Evolutionary conservation across 2,888 invertebrate genomes (phyloP), one percentile per base, ranked within the genome.

Genomic region (Drosophila neonasuta): DNA sequence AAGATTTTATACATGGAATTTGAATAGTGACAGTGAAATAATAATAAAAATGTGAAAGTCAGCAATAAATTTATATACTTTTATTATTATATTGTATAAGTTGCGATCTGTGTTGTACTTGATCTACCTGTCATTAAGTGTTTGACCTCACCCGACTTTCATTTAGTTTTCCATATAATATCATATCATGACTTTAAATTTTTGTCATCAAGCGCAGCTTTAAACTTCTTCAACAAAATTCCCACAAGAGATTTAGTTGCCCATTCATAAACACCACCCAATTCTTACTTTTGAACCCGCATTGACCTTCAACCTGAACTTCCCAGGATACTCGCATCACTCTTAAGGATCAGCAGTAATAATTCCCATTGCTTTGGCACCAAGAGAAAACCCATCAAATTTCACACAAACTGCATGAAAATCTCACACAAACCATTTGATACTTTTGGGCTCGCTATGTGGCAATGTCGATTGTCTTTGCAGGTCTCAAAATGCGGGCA

Each of bases 401-500:
- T 71, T 49, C 63, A 49, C 17, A 60, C 41, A 67, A 84, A 83
- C 49, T 49, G 50, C 42, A 61, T 42, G 41, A 74, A 87, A 87
- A 79, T 77, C 74, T 71, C 68, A 54, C 52, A 66, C 50, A 51
- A 61, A 86, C 80, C 74, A 86, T 87, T 86, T 73, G 88, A 87
- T 87, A 87, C 88, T 88, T 87, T 88, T 65, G 65, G 71, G 46
- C 80, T 71, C 80, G 56, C 68, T 79, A 74, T 82, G 82, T 71
- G 71, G 79, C 78, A 68, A 72, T 45, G 41, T 32, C 67, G 39
- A 41, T 65, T 72, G 77, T 61, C 66, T 68, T 79, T 62, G 68
- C 85, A 88, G 83, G 87, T 79, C 63, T 58, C 30, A 6, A 74
- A 71, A 86, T 86, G 86, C 86, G 88, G 86, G 86, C 80, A 78